Evolutionary conservation across 2,113 vertebrate genomes (phyloP), one percentile per base, ranked within the genome.

Genomic region (Corythoichthys haematopterus): DNA sequence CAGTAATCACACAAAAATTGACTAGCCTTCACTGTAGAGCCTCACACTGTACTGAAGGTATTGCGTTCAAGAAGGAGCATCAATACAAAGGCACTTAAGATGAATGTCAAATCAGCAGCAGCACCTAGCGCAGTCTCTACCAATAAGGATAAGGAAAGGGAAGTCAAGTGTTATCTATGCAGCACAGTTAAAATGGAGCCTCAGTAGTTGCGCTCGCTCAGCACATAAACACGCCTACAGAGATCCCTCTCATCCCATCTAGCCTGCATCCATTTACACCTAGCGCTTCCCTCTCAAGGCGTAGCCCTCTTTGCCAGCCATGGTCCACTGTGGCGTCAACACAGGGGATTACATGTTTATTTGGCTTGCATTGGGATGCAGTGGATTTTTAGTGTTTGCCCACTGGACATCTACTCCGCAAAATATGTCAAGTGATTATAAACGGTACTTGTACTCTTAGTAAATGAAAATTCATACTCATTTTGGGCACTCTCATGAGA

Each of bases 161-260:
- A 37, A 48, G 71, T 66, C 0, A 36, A 72, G 66, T 45, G 56
- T 72, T 75, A 83, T 78, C 75, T 64, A 71, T 71, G 65, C 40
- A 6, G 57, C 65, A 69, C 82, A 73, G 83, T 82, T 82, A 85
- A 43, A 82, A 70, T 35, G 1, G 57, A 68, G 50, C 64, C 65
- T 80, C 64, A 55, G 72, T 74, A 61, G 69, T 51, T 69, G 56
- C 45, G 69, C 60, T 64, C 71, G 70, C 76, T 75, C 56, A 73
- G 77, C 76, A 74, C 64, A 68, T 76, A 81, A 77, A 33, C 1
- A 57, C 33, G 64, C 66, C 50, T 50, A 55, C 61, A 33, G 69
- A 68, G 78, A 72, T 65, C 58, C 68, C 56, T 40, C 38, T 40
- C 70, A 48, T 71, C 35, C 51, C 12, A 60, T 66, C 33, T 10